Base-by-base conservation (phyloP, 2,888 invertebrate genomes). In the Pollenia griseotomentosa region DNA sequence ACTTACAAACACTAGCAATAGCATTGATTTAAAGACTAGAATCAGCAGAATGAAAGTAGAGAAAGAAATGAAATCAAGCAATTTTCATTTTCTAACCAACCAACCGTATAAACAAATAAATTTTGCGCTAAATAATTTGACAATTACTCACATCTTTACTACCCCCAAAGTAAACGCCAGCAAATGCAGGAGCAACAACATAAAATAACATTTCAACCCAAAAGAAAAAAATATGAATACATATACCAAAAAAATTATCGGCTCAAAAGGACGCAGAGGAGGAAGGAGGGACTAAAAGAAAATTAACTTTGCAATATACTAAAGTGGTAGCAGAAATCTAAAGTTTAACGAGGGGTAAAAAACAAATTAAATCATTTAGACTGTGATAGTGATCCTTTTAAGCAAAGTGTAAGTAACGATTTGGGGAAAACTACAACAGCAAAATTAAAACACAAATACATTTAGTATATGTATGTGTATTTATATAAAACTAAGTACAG, bases 281-380 rank as follows among this genome's bases (percentile, higher is more conserved):
- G n/a, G 3, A 14, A 51, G 51, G 61, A 53, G 23, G 44, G 16
- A 19, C 53, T 33, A 55, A 48, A 0, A 71, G 42, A 74, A 63
- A 79, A 48, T 57, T 77, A 70, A 78, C 59, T 46, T 19, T 66
- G 53, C 48, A 80, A 83, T 40, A 19, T 9, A 70, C 40, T 53
- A 40, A 79, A 70, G 14, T 70, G 61, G 42, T n/a, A 48, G 55
- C 12, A 19, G 70, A 8, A 77, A 68, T 19, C 14, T 14, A 33
- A 61, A 84, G 84, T 74, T 79, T 51, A 93, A 93, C 93, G 93
- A 93, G 92, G 91, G 91, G 92, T 80, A 84, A 84, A 91, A 90
- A 91, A 91, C 92, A 93, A 93, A 93, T 93, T 93, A 93, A 93
- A 93, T 93, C 93, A 93, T 93, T 87, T 93, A 93, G 92, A 92